Evolutionary conservation across 2,888 invertebrate genomes (phyloP), one percentile per base, ranked within the genome.

Genomic region (Acanthococcus lagerstroemiae): DNA sequence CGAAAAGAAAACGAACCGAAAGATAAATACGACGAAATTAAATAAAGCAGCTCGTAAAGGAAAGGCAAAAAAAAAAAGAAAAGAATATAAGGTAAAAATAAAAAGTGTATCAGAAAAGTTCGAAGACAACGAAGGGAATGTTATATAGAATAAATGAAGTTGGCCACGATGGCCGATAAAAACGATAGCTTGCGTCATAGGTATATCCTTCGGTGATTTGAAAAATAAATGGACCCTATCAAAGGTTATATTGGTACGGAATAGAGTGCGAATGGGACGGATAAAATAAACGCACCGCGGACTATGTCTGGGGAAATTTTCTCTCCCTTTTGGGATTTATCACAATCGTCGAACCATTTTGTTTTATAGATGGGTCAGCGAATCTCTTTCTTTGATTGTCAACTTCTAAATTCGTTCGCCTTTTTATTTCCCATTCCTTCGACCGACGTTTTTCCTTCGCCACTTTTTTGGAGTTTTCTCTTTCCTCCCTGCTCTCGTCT

Each of bases 181-280:
- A 61, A 52, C 52, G 61, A 61, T 61, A 61, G 61, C 61, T 50
- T 52, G 52, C 61, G 61, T 61, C 61, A 61, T 61, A 61, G 61
- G 61, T 61, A 61, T 61, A 61, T 61, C 61, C 61, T 61, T 61
- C 52, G 65, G 55, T 65, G 65, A 65, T 65, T 65, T 65, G 65
- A 65, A 65, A 65, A 65, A 65, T 65, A 65, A 65, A 65, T 65
- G 65, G 65, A 65, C 65, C 65, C 65, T 55, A 65, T 65, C 65
- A 65, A 65, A 65, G 65, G 65, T 65, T 65, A 65, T 65, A 65
- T 65, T 65, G 45, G 65, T 65, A 44, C 55, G 55, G 55, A 65
- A 65, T 65, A 55, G 65, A 65, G 65, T 65, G 65, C 55, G 55
- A 65, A 65, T 65, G 54, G 65, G 61, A 61, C 30, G 61, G 52